A percentile compares a stretch with the other conserved stretches of the same genome.
These are phyloP conservation scores for Amblyopsis hoosieri DNA, from an alignment of 2,797 vertebrate species.

Conservation along the genomic window DNA sequence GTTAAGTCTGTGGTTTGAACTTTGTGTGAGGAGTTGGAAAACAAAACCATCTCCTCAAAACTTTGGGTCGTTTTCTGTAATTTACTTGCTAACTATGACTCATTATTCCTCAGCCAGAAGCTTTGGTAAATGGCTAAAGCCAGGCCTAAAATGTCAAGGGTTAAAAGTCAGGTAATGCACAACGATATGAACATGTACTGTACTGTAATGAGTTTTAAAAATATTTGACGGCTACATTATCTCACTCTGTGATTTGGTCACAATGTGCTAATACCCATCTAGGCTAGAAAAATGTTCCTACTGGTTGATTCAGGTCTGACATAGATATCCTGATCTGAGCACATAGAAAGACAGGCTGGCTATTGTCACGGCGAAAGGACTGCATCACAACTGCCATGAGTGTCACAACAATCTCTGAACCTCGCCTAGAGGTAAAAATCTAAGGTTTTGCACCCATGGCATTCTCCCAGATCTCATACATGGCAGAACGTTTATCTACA, in stretches of 20 bases:
- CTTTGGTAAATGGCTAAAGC: background rate
- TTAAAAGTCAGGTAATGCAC: background rate
- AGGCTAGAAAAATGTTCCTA: background rate
- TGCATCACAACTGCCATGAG: conserved; percentile 1
- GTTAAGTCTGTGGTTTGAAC: conserved; percentile 57
- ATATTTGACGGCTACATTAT: background rate
- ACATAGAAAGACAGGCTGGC: conserved; percentile 15
- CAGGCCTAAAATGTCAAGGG: background rate
- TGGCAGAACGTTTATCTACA: conserved; percentile 42
- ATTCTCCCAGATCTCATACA: conserved; percentile 32
- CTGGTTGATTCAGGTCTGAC: background rate
- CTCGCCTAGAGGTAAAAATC: conserved; percentile 21
- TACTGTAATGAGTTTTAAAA: background rate
- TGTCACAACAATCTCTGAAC: conserved; percentile 19
- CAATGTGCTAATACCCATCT: background rate
- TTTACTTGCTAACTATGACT: background rate
- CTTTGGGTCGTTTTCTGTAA: background rate
- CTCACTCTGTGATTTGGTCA: no score
- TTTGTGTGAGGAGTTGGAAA: conserved; percentile 57
- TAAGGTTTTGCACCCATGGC: conserved; percentile 13
- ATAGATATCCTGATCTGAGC: conserved; percentile 1
- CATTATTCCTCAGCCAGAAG: no score
- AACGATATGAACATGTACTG: background rate
- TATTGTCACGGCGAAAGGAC: conserved; percentile 5
- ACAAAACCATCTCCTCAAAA: conserved; percentile 66